Conservation (phyloP, 1,140 invertebrate species). For the Trichomalopsis sarcophagae region DNA sequence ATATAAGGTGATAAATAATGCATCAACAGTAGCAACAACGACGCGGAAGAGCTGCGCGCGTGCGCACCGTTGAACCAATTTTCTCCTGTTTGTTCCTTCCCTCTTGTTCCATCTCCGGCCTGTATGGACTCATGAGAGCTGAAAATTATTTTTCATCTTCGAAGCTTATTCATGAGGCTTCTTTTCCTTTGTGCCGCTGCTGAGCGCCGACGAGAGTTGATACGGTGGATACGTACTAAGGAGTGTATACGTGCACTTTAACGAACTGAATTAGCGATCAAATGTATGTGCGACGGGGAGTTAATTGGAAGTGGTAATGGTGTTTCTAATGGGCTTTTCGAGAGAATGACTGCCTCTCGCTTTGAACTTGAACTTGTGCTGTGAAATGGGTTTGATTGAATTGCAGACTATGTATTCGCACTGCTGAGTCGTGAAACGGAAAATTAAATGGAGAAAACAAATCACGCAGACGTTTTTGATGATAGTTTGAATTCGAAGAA, state of each 20-base stretch:
- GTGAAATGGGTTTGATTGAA: neutral
- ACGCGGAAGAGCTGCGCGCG: neutral
- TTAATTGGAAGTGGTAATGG: constrained; percentile 1
- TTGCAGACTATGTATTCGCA: neutral
- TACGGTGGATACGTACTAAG: neutral
- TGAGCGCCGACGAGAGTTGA: neutral
- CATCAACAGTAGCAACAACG: neutral
- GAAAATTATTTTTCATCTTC: neutral
- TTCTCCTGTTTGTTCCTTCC: constrained; percentile 10
- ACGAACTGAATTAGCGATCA: neutral
- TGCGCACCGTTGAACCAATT: constrained; percentile 18
- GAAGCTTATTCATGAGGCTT: neutral
- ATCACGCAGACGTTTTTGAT: too few relatives aligned
- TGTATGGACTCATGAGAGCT: neutral
- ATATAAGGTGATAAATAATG: constrained; percentile 33
- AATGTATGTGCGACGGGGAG: neutral
- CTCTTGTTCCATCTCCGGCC: neutral
- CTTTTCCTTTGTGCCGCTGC: neutral
- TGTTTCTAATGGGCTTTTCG: neutral
- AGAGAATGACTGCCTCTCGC: neutral
- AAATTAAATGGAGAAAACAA: neutral
- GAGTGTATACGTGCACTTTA: neutral
- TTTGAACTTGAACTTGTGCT: neutral
- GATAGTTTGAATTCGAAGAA: too few relatives aligned
- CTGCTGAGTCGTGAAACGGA: neutral